Evolutionary conservation across 2,888 invertebrate genomes (phyloP).

Genomic region (Anoncus sp.): DNA sequence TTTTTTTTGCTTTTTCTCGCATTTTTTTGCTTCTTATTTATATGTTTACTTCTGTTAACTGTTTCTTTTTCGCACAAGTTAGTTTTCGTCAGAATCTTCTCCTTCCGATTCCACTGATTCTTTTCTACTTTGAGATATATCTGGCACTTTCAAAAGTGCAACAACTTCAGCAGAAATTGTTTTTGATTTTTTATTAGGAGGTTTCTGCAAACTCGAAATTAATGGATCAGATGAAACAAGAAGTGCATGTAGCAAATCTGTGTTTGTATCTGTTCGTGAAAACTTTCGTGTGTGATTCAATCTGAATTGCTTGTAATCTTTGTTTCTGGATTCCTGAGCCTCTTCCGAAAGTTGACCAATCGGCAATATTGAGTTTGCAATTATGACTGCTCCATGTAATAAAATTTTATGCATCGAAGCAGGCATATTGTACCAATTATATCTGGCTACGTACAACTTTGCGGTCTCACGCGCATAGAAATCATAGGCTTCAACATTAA

Average conservation of each 20-base stretch:
- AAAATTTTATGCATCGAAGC: conserved; percentile 7
- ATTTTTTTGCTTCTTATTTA: too few relatives aligned
- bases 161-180: background rate
- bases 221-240: conserved; percentile 10
- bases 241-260: conserved; percentile 3
- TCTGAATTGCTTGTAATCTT: conserved; percentile 1
- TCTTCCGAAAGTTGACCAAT: conserved; percentile 4
- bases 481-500: conserved; percentile 51
- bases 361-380: background rate
- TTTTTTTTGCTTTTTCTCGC: too few relatives aligned
- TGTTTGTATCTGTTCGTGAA: conserved; percentile 4
- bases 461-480: background rate
- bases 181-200: conserved; percentile 3
- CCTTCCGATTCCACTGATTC: conserved; percentile 4
- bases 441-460: background rate
- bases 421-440: conserved; percentile 9
- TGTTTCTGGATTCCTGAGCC: conserved; percentile 22
- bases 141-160: conserved; percentile 1
- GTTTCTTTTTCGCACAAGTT: conserved; percentile 4
- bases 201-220: conserved; percentile 3
- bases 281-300: background rate
- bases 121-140: background rate
- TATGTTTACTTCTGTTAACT: background rate
- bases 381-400: conserved; percentile 7
- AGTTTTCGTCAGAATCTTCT: conserved; percentile 8